phyloP scores from a whole-genome alignment of 2,797 vertebrate genomes.

The Rhinogobio ventralis region DNA sequence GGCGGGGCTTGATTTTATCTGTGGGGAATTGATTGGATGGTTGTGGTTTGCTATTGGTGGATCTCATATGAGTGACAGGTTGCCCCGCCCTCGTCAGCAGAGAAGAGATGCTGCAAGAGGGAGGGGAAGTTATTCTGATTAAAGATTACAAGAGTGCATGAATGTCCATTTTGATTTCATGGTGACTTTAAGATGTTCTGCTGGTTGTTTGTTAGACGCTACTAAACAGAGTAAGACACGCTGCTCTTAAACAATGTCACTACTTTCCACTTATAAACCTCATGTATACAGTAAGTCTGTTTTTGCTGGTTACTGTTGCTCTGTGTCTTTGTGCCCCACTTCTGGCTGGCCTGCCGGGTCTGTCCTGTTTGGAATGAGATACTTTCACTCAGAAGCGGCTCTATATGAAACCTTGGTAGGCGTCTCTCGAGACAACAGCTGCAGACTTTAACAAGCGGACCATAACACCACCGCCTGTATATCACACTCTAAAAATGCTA shows the following conservation, averaged over 20 bases:
- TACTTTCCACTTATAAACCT: slow-evolving; percentile 19
- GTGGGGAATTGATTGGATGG: too few relatives aligned
- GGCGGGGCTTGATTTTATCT: too few relatives aligned
- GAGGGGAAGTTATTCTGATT: background rate
- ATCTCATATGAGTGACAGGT: too few relatives aligned
- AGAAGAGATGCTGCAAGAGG: background rate
- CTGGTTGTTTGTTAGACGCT: background rate
- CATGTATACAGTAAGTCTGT: slow-evolving; percentile 22
- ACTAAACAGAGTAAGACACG: background rate
- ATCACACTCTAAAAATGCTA: slow-evolving; percentile 60
- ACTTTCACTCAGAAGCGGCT: slow-evolving; percentile 56
- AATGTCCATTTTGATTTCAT: background rate
- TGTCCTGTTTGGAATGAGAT: slow-evolving; percentile 62
- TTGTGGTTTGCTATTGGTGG: too few relatives aligned
- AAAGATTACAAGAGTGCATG: background rate
- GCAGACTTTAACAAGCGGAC: slow-evolving; percentile 76
- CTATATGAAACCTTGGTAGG: slow-evolving; percentile 76
- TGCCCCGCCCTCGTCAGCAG: background rate
- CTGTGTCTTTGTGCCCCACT: slow-evolving; percentile 59
- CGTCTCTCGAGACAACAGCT: slow-evolving; percentile 84
- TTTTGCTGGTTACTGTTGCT: slow-evolving; percentile 41
- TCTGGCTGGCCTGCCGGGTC: background rate
- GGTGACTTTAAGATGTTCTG: background rate
- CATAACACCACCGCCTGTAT: slow-evolving; percentile 60
- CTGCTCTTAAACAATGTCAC: slow-evolving; percentile 26